These are phyloP conservation scores for Elanoides forficatus DNA, from an alignment of 2,113 vertebrate species.

Conservation along the genomic window DNA sequence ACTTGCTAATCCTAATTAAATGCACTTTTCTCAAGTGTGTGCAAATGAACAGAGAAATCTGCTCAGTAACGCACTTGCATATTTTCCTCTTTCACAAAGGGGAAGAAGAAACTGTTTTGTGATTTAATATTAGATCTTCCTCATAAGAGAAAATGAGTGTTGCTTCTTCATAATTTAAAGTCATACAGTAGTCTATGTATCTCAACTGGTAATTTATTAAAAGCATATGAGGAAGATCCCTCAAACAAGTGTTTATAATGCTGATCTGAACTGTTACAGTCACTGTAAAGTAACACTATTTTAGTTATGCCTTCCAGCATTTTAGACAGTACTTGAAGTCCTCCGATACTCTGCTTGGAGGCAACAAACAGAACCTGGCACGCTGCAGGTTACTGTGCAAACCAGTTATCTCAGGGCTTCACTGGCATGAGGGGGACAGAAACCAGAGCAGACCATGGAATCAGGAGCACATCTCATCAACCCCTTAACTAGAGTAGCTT, in stretches of 20 bases:
- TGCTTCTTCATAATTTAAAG: neutral
- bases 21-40: slow-evolving; percentile 55
- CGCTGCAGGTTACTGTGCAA: too few species aligned
- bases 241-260: neutral
- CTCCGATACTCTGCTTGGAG: neutral
- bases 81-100: slow-evolving; percentile 4
- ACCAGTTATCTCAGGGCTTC: neutral
- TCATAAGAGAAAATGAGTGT: neutral
- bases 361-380: too few species aligned
- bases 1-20: slow-evolving; percentile 67
- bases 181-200: neutral
- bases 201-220: neutral
- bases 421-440: neutral
- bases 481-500: neutral
- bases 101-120: neutral
- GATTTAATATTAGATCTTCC: neutral
- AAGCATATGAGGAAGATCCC: neutral
- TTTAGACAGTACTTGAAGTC: neutral
- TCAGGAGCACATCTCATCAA: neutral
- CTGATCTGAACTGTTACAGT: neutral
- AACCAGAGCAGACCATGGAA: neutral
- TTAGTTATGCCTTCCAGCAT: rapidly evolving
- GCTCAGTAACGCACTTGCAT: neutral
- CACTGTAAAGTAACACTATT: neutral
- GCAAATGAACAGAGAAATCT: slow-evolving; percentile 59